Base-by-base conservation (phyloP, 2,113 vertebrate genomes). In the Alligator sinensis region DNA sequence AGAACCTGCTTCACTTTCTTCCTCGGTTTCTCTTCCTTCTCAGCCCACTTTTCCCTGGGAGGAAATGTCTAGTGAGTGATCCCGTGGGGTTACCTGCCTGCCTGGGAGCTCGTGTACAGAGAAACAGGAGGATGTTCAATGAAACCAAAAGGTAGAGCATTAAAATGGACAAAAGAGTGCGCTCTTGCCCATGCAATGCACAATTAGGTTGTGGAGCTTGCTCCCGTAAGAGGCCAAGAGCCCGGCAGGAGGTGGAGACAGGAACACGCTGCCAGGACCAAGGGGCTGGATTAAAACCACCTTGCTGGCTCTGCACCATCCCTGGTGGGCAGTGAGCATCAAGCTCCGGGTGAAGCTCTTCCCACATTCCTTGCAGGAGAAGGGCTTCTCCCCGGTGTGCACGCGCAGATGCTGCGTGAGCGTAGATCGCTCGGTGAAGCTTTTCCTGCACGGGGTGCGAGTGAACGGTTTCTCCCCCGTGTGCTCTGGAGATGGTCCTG, bases 1-100 rank as follows among this genome's bases (percentile, higher is more conserved):
- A 98, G 93, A 11, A 98, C 95, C 47, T 82, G 91, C 78, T 82
- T 97, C 72, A 98, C 54, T 2, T 61, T 55, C 54, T 57, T 87
- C 57, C 97, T 91, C 62, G 98, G n/a, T 25, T 96, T 97, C 75
- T 94, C 94, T 58, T 98, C 97, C 81, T 97, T 94, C 91, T 97
- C 95, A 6, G 30, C 57, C 34, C 95, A 97, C 80, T 95, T 95
- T 30, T 87, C 90, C 80, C 94, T 97, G 3, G 89, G 63, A 55
- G 91, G 2, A 84, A 60, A 85, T 11, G n/a, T 58, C 47, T 27
- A n/a, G 21, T 0, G 34, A 17, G 2, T 4, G 14, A 27, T 30
- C 22, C 76, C 15, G 61, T 2, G 38, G 38, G 38, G 0, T 47
- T 34, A 11, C 1, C 15, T 21, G 34, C 9, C 5, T 28, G 3